These are phyloP conservation scores for Helicoverpa assulta DNA, from an alignment of 2,888 invertebrate genomes.

Conservation along the genomic window DNA sequence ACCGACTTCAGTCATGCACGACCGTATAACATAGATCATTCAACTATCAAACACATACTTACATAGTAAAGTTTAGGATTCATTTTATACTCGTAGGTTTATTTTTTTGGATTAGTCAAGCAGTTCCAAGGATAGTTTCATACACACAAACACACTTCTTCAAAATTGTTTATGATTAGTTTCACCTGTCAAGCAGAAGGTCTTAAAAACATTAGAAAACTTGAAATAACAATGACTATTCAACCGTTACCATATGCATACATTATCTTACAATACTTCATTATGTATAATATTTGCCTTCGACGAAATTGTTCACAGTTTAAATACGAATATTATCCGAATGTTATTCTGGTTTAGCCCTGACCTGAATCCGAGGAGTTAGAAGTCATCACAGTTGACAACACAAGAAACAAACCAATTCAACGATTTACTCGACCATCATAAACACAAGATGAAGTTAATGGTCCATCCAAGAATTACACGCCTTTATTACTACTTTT, in stretches of 20 bases:
- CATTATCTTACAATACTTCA: neutral
- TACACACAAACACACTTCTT: neutral
- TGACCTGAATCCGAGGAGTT: conserved; percentile 29
- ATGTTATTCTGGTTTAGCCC: conserved; percentile 20
- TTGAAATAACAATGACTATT: neutral
- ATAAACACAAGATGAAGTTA: no score
- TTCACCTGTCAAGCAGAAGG: neutral
- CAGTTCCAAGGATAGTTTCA: neutral
- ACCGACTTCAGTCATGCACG: neutral
- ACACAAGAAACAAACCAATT: conserved; percentile 14
- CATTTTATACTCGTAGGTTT: no score
- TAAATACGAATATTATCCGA: conserved; percentile 8
- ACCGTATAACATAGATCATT: neutral
- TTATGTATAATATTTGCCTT: conserved; percentile 20
- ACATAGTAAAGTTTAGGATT: no score
- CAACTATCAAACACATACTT: neutral
- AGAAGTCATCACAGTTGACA: conserved; percentile 22
- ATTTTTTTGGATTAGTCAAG: neutral
- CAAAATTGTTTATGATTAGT: neutral
- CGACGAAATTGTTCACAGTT: conserved; percentile 17
- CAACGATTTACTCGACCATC: conserved; percentile 13
- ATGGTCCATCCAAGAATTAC: no score
- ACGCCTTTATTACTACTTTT: no score
- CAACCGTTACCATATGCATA: neutral
- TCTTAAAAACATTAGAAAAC: neutral